phyloP scores from a whole-genome alignment of 1,140 invertebrate genomes.

The Tetraneura akinire region DNA sequence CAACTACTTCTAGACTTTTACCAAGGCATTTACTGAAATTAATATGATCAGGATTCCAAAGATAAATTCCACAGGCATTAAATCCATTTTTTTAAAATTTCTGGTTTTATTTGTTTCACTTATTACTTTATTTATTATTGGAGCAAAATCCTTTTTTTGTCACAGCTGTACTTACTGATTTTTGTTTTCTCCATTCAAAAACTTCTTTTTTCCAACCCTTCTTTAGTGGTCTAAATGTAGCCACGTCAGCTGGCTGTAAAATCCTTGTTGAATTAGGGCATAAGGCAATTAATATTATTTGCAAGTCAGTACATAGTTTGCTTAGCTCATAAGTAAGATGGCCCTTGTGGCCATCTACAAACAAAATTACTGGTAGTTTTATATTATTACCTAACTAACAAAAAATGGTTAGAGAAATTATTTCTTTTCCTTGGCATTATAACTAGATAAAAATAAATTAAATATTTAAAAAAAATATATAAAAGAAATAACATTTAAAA shows the following conservation, averaged over 20 bases:
- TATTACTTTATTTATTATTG: background rate
- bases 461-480: no score
- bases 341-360: background rate
- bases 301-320: background rate
- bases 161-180: background rate
- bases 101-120: background rate
- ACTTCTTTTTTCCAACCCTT: background rate
- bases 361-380: background rate
- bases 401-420: no score
- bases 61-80: background rate
- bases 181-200: background rate
- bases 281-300: background rate
- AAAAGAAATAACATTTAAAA: no score
- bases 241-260: background rate
- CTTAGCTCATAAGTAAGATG: background rate
- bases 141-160: background rate
- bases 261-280: background rate
- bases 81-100: background rate
- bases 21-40: background rate
- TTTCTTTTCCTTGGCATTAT: no score
- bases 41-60: background rate
- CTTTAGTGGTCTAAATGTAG: background rate
- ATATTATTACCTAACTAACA: no score
- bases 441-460: no score
- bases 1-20: background rate